Evolutionary conservation across 2,113 vertebrate species (phyloP).

Genomic region (Eira barbara): DNA sequence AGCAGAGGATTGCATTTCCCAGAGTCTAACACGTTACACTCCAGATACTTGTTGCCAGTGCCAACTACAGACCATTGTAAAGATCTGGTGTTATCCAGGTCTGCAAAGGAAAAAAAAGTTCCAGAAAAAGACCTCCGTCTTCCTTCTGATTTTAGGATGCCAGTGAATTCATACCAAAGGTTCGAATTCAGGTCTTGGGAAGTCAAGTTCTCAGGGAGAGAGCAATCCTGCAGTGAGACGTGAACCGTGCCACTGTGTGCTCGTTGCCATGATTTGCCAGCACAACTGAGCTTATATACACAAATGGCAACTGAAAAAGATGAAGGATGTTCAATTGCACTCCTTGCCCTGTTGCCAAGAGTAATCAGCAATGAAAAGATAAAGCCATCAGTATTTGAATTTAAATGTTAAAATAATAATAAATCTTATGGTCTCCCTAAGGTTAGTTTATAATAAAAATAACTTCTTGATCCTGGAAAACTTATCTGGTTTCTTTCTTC

Average conservation of each 20-base stretch:
- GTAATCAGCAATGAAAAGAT: slow-evolving; percentile 75
- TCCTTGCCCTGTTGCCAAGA: neutral
- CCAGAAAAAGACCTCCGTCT: neutral
- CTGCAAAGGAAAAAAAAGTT: neutral
- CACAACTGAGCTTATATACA: neutral
- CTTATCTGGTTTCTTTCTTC: slow-evolving; percentile 71
- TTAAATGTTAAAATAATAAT: slow-evolving; percentile 82
- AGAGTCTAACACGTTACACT: neutral
- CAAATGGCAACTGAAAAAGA: neutral
- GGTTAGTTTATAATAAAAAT: slow-evolving; percentile 80
- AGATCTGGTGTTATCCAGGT: neutral
- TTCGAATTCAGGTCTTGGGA: neutral
- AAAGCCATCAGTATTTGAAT: slow-evolving; percentile 78
- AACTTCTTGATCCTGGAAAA: slow-evolving; percentile 75
- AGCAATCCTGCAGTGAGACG: neutral
- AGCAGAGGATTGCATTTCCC: slow-evolving; percentile 18
- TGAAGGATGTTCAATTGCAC: neutral
- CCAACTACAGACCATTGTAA: neutral
- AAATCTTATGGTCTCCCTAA: slow-evolving; percentile 74
- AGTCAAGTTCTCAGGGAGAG: neutral
- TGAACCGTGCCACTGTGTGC: neutral
- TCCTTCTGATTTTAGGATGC: slow-evolving; percentile 13
- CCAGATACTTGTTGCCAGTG: neutral
- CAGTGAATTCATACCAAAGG: neutral
- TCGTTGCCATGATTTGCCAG: neutral